Evolutionary conservation across 2,797 vertebrate genomes (phyloP), one percentile per base, ranked within the genome.

Genomic region (Numenius phaeopus): DNA sequence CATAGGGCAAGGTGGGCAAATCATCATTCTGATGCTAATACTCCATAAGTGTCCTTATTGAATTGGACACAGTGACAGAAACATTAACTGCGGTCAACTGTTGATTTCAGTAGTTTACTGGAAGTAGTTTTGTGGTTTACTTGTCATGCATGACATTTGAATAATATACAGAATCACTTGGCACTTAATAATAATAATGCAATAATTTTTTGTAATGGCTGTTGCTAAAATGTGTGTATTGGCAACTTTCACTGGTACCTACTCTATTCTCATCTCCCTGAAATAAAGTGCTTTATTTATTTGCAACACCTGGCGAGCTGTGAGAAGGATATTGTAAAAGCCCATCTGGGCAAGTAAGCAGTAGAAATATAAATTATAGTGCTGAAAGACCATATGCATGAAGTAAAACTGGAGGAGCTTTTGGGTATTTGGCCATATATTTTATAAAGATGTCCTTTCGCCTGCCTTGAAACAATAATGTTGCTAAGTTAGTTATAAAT

Each of bases 251-350:
- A 42, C 40, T 67, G 26, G 24, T 87, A 34, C 42, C 67, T 87
- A 54, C 59, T 95, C 73, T 83, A 32, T 87, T 89, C 83, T 95
- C 39, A 61, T 81, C 42, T 94, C 54, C 21, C 83, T 65, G 77
- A 96, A 97, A 94, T 95, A 91, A 96, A 94, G 65, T 91, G 85
- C 8, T 96, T 96, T 96, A 92, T 97, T 98, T 95, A 95, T 95
- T 91, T 95, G 82, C 55, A 94, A 82, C 94, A 97, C 97, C 90
- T 91, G 93, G 94, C 94, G 71, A 93, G 71, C 77, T 85, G 61
- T 90, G 87, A 81, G 79, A 93, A 95, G 34, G 91, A 83, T 94
- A 94, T 93, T 90, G 80, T 91, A 98, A 96, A 95, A 58, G 89
- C 59, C 76, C 85, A 97, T 97, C 96, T 97, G 89, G 95, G 88